Conservation (phyloP, 2,113 vertebrate species). For the Nerophis ophidion region DNA sequence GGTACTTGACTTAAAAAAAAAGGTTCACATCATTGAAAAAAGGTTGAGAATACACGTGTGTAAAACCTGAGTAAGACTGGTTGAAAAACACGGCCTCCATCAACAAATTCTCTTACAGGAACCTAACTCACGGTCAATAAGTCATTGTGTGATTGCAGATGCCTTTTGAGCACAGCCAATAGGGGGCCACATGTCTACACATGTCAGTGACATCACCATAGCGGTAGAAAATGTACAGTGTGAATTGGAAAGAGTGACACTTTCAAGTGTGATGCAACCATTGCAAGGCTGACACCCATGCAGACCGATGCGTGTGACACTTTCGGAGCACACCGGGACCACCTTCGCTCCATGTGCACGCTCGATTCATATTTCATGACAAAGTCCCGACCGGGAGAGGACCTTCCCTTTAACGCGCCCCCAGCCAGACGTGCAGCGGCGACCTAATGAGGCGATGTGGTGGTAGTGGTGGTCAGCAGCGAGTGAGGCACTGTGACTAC, state of each 20-base stretch:
- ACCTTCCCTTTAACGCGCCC: conserved; percentile 48
- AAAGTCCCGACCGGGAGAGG: conserved; percentile 37
- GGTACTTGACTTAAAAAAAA: no score
- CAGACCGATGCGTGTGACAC: conserved; percentile 31
- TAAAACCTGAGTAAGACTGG: no score
- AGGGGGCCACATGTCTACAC: not conserved
- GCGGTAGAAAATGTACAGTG: conserved; percentile 27
- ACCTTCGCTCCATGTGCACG: conserved; percentile 9
- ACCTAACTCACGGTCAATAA: no score
- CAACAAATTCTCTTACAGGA: no score
- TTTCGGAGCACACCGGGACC: conserved; percentile 34
- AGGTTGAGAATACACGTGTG: no score
- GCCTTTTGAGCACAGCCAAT: no score
- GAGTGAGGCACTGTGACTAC: conserved; percentile 14
- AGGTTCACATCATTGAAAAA: no score
- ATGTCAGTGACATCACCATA: conserved; percentile 9
- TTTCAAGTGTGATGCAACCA: conserved; percentile 60
- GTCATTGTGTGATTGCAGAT: no score
- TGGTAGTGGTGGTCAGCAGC: conserved; percentile 44
- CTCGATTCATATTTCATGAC: conserved; percentile 59
- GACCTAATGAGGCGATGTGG: conserved; percentile 61
- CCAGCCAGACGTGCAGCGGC: conserved; percentile 38
- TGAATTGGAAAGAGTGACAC: conserved; percentile 4
- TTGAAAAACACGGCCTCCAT: no score
- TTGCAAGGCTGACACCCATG: conserved; percentile 39